A percentile compares a stretch with the other conserved stretches of the same genome.
Evolutionary conservation across 2,113 vertebrate species (phyloP).

Genomic region (Pseudois nayaur): DNA sequence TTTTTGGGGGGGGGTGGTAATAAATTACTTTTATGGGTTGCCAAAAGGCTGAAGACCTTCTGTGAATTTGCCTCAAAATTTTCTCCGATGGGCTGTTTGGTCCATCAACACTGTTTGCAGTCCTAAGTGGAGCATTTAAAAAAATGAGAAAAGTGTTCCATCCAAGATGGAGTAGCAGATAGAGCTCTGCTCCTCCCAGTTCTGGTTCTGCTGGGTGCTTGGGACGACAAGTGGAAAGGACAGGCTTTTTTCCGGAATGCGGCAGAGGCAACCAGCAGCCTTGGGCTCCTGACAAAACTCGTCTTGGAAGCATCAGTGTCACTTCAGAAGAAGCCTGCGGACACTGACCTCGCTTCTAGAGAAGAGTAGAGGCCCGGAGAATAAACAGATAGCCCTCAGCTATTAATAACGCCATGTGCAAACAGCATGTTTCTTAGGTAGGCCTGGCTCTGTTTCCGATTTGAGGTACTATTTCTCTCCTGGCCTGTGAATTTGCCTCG

Average conservation of each 20-base stretch:
- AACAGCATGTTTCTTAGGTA: neutral
- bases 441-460: neutral
- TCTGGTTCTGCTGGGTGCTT: neutral
- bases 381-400: neutral
- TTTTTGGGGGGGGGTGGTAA: slow-evolving; percentile 50
- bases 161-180: neutral
- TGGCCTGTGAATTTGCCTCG: neutral
- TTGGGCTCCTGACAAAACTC: neutral
- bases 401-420: neutral
- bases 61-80: neutral
- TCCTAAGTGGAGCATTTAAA: slow-evolving; percentile 30
- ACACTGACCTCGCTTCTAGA: neutral
- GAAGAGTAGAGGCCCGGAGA: neutral
- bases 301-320: neutral
- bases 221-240: neutral
- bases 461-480: neutral
- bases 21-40: slow-evolving; percentile 55
- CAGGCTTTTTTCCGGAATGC: neutral
- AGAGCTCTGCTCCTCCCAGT: neutral
- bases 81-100: neutral
- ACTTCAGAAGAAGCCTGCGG: neutral
- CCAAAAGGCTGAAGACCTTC: slow-evolving; percentile 27
- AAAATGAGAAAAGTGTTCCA: neutral
- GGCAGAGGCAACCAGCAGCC: neutral
- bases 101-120: neutral